phyloP scores from a whole-genome alignment of 2,888 invertebrate species.

The Malthinus flaveolus region DNA sequence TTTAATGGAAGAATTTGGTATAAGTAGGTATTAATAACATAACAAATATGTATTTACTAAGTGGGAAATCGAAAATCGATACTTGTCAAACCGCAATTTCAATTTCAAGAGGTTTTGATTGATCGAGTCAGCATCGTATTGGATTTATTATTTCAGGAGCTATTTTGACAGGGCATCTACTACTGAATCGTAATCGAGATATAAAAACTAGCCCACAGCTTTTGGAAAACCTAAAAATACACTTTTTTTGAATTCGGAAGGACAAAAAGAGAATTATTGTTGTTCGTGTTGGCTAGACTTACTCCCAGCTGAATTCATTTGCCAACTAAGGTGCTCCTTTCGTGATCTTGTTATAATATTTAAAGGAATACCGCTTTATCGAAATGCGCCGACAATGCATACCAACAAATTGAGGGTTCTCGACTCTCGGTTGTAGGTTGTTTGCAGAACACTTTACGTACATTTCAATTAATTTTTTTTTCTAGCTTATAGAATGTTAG shows the following conservation, averaged over 20 bases:
- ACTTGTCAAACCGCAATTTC: constrained; percentile 33
- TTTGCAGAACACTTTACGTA: no score
- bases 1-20: not conserved
- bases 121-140: constrained; percentile 30
- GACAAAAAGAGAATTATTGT: constrained; percentile 14
- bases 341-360: constrained; percentile 17
- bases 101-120: constrained; percentile 33
- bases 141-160: constrained; percentile 34
- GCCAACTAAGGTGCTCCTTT: constrained; percentile 15
- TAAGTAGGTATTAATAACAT: constrained; percentile 6
- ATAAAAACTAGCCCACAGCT: constrained; percentile 11
- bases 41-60: constrained; percentile 10
- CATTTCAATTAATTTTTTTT: no score
- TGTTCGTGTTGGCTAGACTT: constrained; percentile 9
- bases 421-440: no score
- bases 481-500: no score
- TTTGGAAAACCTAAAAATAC: constrained; percentile 4
- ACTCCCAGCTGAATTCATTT: constrained; percentile 17
- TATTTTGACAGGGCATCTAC: constrained; percentile 30
- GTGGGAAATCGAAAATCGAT: constrained; percentile 31
- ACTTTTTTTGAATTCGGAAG: constrained; percentile 9
- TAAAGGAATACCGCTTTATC: constrained; percentile 19
- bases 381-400: constrained; percentile 14
- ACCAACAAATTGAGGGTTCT: not conserved
- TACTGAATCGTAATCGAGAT: constrained; percentile 14